Base-by-base conservation (phyloP, 2,888 invertebrate genomes). In the Cryptophagus acutangulus region DNA sequence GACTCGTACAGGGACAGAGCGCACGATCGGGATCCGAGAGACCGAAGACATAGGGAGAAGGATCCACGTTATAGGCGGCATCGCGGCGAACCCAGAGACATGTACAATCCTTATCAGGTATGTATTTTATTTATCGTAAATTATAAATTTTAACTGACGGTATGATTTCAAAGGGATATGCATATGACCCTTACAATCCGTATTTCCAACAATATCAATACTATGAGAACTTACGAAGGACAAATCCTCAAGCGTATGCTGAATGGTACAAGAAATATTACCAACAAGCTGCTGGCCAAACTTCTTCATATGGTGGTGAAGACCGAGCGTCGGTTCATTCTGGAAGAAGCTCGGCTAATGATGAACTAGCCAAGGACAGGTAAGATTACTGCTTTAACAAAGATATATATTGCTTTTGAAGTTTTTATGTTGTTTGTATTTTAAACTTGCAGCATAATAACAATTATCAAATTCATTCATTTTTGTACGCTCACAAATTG, bases 251-350 rank as follows among this genome's bases (percentile, higher is more conserved):
- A 57, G 84, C 83, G 15, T 89, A 89, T 71, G 76, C 84, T 48
- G 81, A 80, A 59, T 79, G 84, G 75, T 89, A 87, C 71, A 76
- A 82, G 59, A 84, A 83, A 65, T 83, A 84, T 61, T 78, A 69
- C 41, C 66, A 69, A 38, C 65, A 65, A 46, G 57, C 54, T 1
- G 45, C 62, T 2, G 54, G 61, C 3, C 55, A 58, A 18, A 51
- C 54, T 17, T 54, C 55, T 6, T 53, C 52, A 26, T 65, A 58
- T 43, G 63, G 61, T 41, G 70, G 72, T 6, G 84, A 84, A 56
- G 86, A 84, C 51, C 75, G 86, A 50, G 84, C 80, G 47, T 85
- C 85, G 55, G 84, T 86, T 38, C 87, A 87, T 72, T 88, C 88
- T 12, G 89, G 88, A 33, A 78, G 87, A 54, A 87, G 87, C 70